Evolutionary conservation across 2,888 invertebrate species (phyloP).

Genomic region (Mythimna albipuncta): DNA sequence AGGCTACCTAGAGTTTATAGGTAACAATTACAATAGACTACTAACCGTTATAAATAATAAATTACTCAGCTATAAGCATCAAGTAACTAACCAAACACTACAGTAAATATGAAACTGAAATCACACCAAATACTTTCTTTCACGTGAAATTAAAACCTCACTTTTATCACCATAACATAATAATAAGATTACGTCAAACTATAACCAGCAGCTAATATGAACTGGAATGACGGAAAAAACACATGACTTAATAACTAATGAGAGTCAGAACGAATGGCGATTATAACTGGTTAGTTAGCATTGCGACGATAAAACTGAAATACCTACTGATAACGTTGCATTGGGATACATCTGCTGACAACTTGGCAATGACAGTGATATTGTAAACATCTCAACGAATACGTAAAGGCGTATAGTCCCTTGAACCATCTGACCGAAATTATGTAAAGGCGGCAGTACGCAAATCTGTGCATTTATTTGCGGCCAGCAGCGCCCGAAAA

Average conservation of each 20-base stretch:
- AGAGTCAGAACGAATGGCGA: conserved; percentile 1
- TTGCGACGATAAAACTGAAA: conserved; percentile 27
- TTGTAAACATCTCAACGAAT: conserved; percentile 28
- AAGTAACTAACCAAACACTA: not conserved
- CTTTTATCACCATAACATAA: not conserved
- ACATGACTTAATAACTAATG: conserved; percentile 27
- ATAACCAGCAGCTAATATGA: conserved; percentile 12
- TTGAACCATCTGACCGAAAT: too few species aligned
- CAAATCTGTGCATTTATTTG: too few species aligned
- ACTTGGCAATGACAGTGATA: conserved; percentile 29
- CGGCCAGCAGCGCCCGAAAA: too few species aligned
- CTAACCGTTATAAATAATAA: not conserved
- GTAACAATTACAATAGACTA: not conserved
- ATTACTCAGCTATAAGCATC: not conserved
- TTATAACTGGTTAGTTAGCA: conserved; percentile 26
- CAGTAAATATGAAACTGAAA: not conserved
- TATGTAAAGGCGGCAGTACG: too few species aligned
- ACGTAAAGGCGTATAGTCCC: too few species aligned
- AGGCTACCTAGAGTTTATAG: not conserved
- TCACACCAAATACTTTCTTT: not conserved
- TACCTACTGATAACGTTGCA: conserved; percentile 54
- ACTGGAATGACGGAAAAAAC: conserved; percentile 36
- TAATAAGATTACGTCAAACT: conserved; percentile 27
- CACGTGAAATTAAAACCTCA: not conserved
- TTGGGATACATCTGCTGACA: conserved; percentile 2